Evolutionary conservation across 2,113 vertebrate species (phyloP).

Genomic region (Mobula hypostoma): DNA sequence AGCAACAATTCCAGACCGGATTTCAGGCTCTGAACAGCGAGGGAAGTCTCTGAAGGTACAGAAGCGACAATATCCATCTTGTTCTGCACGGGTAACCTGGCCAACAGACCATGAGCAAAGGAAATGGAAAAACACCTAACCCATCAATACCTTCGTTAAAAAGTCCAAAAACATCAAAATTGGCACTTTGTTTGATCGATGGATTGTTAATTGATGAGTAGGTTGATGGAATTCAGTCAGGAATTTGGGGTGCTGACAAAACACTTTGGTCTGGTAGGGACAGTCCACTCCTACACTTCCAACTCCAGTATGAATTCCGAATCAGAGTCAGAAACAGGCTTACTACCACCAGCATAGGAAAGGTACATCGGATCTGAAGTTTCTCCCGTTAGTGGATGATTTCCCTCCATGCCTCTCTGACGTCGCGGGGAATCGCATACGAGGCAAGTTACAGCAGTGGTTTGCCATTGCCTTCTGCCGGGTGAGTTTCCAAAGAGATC

Average conservation of each 20-base stretch:
- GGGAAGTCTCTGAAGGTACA: neutral
- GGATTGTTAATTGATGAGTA: neutral
- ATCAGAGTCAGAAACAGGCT: too few species aligned
- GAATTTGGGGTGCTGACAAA: neutral
- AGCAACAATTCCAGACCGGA: neutral
- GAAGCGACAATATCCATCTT: neutral
- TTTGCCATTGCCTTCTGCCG: too few species aligned
- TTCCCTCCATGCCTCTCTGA: too few species aligned
- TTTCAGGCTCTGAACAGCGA: neutral
- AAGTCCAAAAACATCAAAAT: neutral
- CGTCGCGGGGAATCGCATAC: too few species aligned
- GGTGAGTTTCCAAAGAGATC: too few species aligned
- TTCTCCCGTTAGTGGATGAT: too few species aligned
- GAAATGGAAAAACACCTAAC: neutral
- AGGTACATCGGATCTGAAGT: too few species aligned
- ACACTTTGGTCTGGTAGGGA: neutral
- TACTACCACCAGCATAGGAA: too few species aligned
- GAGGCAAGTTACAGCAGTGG: too few species aligned
- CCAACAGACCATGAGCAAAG: neutral
- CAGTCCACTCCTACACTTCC: neutral
- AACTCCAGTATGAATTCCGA: neutral
- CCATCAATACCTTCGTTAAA: neutral
- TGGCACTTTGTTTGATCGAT: neutral
- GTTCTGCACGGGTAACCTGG: neutral
- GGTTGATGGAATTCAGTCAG: neutral